Conservation (phyloP, 2,888 invertebrate species). For the Gortyna flavago region DNA sequence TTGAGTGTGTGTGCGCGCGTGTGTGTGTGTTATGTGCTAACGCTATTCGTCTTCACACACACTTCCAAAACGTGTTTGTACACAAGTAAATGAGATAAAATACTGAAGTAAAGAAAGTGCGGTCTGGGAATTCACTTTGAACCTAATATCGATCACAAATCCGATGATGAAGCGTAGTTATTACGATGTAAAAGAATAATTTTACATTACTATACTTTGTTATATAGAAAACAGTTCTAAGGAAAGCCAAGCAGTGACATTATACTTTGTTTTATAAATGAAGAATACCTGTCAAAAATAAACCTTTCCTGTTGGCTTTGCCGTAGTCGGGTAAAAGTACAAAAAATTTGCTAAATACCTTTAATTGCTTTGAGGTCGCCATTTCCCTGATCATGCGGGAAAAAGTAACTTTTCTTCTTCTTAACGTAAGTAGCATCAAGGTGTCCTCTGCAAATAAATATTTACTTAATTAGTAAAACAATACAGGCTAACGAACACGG, state of each 20-base stretch:
- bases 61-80: no score
- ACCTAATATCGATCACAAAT: neutral
- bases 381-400: conserved; percentile 77
- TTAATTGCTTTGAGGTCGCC: conserved; percentile 67
- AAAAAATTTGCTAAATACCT: conserved; percentile 63
- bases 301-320: neutral
- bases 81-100: no score
- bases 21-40: no score
- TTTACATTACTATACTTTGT: neutral
- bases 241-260: neutral
- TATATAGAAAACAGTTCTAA: neutral
- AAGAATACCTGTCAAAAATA: neutral
- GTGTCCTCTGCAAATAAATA: conserved; percentile 77
- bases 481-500: neutral
- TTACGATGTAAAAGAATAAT: neutral
- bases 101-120: neutral
- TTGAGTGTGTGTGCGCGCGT: no score
- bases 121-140: neutral
- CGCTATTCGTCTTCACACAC: no score
- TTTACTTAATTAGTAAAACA: conserved; percentile 1
- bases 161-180: neutral
- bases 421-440: conserved; percentile 86
- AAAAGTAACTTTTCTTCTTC: conserved; percentile 86
- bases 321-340: neutral
- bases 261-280: neutral